phyloP scores from a whole-genome alignment of 1,140 invertebrate species.

The Papilio aristodemus region DNA sequence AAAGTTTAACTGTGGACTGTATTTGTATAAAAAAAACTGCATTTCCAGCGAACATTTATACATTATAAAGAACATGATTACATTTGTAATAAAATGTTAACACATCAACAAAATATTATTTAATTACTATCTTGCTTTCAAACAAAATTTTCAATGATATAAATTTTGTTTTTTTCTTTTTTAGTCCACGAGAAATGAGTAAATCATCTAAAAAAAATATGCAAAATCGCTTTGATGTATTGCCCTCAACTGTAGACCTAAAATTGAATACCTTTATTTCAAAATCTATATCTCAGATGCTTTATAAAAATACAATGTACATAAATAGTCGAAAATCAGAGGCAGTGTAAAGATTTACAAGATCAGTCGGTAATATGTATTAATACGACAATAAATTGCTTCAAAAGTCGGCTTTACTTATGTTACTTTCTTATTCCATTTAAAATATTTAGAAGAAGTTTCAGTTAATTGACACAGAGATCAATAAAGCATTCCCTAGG shows the following conservation, averaged over 20 bases:
- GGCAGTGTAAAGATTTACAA: constrained; percentile 14
- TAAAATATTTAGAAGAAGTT: constrained; percentile 9
- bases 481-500: constrained; percentile 23
- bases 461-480: constrained; percentile 29
- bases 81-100: too few species aligned
- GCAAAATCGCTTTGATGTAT: background rate
- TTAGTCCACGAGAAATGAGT: background rate
- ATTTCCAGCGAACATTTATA: too few species aligned
- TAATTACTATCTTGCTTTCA: too few species aligned
- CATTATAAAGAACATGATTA: too few species aligned
- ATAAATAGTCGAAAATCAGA: constrained; percentile 8
- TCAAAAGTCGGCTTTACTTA: constrained; percentile 12
- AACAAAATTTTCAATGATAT: background rate
- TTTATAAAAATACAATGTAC: constrained; percentile 23
- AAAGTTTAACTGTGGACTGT: too few species aligned
- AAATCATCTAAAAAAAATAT: background rate
- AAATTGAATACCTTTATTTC: background rate
- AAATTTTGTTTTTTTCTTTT: background rate
- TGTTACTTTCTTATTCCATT: constrained; percentile 1
- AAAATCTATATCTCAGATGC: constrained; percentile 4
- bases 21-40: too few species aligned
- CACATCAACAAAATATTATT: too few species aligned
- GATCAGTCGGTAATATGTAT: constrained; percentile 6
- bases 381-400: background rate
- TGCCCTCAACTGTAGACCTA: background rate